phyloP scores from a whole-genome alignment of 2,797 vertebrate genomes.

The Chrosomus eos region DNA sequence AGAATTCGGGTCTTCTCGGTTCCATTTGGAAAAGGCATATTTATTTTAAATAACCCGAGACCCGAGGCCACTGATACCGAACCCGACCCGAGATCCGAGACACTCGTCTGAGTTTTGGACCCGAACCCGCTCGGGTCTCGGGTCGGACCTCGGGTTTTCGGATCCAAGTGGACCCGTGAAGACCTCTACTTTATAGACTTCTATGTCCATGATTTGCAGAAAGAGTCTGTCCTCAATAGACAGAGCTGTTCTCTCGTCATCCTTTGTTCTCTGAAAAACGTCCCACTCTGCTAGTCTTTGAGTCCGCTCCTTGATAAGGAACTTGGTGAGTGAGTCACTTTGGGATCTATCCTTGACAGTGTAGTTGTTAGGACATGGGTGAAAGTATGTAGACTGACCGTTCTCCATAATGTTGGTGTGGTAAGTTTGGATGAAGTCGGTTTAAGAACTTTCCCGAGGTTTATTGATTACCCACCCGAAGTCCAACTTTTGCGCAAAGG shows the following conservation, averaged over 20 bases:
- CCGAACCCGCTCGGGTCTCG: too few species aligned
- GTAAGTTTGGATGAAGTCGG: not conserved
- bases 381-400: not conserved
- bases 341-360: not conserved
- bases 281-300: not conserved
- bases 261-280: not conserved
- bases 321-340: not conserved
- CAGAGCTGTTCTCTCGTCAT: not conserved
- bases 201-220: not conserved
- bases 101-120: too few species aligned
- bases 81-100: too few species aligned
- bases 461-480: conserved; percentile 23
- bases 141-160: too few species aligned
- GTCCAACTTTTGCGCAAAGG: conserved; percentile 22
- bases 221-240: conserved; percentile 18
- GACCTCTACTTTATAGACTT: too few species aligned
- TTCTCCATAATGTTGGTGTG: conserved; percentile 34
- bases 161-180: too few species aligned
- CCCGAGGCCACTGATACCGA: too few species aligned
- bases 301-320: not conserved
- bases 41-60: too few species aligned
- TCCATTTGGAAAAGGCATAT: too few species aligned
- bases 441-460: not conserved
- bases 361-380: conserved; percentile 2
- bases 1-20: too few species aligned